Percentiles rank a stretch among this genome's conserved stretches.
Conservation (phyloP, 2,113 vertebrate species). For the Athene cunicularia region DNA sequence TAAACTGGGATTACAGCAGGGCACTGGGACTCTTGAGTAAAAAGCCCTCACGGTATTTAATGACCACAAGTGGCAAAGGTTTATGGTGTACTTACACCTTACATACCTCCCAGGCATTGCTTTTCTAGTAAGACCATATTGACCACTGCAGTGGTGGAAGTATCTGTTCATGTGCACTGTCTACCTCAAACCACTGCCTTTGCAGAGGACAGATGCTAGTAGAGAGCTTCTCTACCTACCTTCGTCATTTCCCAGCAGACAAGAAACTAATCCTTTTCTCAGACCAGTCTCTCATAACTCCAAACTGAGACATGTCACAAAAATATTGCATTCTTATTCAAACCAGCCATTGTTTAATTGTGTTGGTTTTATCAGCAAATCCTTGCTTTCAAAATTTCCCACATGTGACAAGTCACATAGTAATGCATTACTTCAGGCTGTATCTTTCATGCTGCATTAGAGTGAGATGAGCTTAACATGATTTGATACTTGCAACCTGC, state of each 20-base stretch:
- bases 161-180: background rate
- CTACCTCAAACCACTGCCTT: background rate
- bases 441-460: constrained; percentile 45
- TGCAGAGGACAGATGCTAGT: background rate
- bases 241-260: background rate
- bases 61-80: background rate
- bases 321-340: constrained; percentile 17
- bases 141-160: background rate
- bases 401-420: background rate
- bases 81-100: background rate
- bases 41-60: background rate
- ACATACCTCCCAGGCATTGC: background rate
- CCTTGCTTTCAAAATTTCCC: constrained; percentile 20
- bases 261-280: constrained; percentile 3
- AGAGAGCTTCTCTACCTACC: background rate
- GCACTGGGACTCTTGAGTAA: background rate
- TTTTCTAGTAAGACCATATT: background rate
- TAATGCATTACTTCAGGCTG: constrained; percentile 43
- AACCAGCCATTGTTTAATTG: constrained; percentile 24
- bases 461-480: background rate
- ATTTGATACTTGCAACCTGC: constrained; percentile 56
- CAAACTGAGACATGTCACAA: background rate
- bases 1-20: background rate
- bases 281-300: background rate
- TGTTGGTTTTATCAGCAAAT: constrained; percentile 34